Evolutionary conservation across 2,888 invertebrate species (phyloP).

Genomic region (Heliconius hortense): DNA sequence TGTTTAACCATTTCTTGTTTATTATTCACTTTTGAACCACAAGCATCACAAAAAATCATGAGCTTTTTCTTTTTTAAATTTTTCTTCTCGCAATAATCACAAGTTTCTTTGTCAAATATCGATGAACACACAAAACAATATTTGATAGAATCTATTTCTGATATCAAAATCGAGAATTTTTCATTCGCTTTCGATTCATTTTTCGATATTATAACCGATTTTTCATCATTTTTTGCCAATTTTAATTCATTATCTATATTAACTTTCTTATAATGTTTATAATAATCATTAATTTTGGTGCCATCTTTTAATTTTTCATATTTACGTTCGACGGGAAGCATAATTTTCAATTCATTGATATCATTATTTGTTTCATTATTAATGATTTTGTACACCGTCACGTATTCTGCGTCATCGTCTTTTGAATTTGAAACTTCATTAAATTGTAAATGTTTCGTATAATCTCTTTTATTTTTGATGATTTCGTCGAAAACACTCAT

Average conservation of each 20-base stretch:
- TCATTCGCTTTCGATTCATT: slow-evolving; percentile 30
- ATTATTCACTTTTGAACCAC: slow-evolving; percentile 29
- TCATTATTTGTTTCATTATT: slow-evolving; percentile 30
- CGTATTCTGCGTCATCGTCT: slow-evolving; percentile 15
- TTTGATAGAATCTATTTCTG: slow-evolving; percentile 48
- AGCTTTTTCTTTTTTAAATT: slow-evolving; percentile 20
- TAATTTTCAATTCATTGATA: slow-evolving; percentile 33
- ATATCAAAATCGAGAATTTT: slow-evolving; percentile 46
- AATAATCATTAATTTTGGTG: slow-evolving; percentile 42
- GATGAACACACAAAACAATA: slow-evolving; percentile 58
- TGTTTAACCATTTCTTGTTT: slow-evolving; percentile 36
- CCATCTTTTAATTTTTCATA: slow-evolving; percentile 39
- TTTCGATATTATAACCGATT: slow-evolving; percentile 45
- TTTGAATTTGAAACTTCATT: slow-evolving; percentile 12
- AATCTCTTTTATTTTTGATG: slow-evolving; percentile 18
- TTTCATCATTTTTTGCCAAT: slow-evolving; percentile 13
- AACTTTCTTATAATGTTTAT: slow-evolving; percentile 36
- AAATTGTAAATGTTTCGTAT: neutral
- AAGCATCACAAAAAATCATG: slow-evolving; percentile 32
- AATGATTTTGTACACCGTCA: slow-evolving; percentile 39
- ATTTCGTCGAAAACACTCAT: slow-evolving; percentile 39
- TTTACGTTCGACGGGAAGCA: slow-evolving; percentile 34
- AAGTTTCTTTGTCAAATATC: slow-evolving; percentile 54
- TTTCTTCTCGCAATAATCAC: slow-evolving; percentile 51
- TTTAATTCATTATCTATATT: slow-evolving; percentile 35